A percentile compares a stretch with the other conserved stretches of the same genome.
phyloP scores from a whole-genome alignment of 2,113 vertebrate species.

The Chitala chitala region DNA sequence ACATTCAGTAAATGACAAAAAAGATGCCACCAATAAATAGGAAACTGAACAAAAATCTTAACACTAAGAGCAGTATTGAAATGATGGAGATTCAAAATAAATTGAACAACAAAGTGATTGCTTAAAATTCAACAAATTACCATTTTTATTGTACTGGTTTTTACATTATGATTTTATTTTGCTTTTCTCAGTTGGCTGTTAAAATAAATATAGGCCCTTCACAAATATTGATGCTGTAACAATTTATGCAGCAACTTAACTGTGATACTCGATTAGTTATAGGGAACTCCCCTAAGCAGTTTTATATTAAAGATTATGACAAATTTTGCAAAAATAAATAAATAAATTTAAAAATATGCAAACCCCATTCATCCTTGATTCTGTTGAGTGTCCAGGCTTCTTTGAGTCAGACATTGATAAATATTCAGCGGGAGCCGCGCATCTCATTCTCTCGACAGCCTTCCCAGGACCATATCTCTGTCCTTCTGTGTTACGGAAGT shows the following conservation, averaged over 20 bases:
- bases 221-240: background rate
- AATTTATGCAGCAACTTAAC: conserved; percentile 3
- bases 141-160: background rate
- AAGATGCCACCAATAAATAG: too few relatives aligned
- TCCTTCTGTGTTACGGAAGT: background rate
- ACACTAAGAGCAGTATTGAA: too few relatives aligned
- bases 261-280: conserved; percentile 1
- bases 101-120: too few relatives aligned
- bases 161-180: background rate
- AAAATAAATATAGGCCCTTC: conserved; percentile 13
- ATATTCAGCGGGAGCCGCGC: background rate
- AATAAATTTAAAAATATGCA: background rate
- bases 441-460: background rate
- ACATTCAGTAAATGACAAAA: too few relatives aligned
- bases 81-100: too few relatives aligned
- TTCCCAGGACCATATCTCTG: background rate
- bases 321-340: background rate
- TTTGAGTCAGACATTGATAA: background rate
- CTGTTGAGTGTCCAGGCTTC: background rate
- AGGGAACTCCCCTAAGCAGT: background rate
- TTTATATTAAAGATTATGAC: conserved; percentile 10
- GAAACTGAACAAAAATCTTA: too few relatives aligned
- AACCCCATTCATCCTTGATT: background rate
- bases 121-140: conserved; percentile 2
- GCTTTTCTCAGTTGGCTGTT: background rate